Evolutionary conservation across 2,888 invertebrate genomes (phyloP), one percentile per base, ranked within the genome.

Genomic region (Spilosoma lubricipeda): DNA sequence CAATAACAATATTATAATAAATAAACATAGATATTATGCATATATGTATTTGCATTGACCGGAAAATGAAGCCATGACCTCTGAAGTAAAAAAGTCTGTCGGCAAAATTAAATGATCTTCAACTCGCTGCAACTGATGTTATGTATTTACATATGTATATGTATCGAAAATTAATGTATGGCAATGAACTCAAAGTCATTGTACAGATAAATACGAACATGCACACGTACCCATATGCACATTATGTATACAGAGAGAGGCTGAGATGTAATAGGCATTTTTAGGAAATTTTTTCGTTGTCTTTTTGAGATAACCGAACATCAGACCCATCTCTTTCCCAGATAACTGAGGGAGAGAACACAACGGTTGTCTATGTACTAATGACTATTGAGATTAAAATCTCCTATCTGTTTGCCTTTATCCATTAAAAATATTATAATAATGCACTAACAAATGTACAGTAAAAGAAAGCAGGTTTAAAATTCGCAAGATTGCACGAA

Each of bases 401-500:
- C 13, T 42, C 39, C 52, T 23, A 23, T 23, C 5, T 23, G 11
- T 67, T 18, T 3, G 23, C 23, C 5, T 30, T 3, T 8, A 33
- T 36, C 9, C 45, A 64, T 23, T 20, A 30, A 13, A 63, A 45
- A 33, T 11, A 11, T n/a, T 33, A 1, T 64, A 45, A 70, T 27
- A 27, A 23, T 20, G 13, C 8, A 20, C 18, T n/a, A 52, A 27
- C 5, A 27, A n/a, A 36, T 48, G 20, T 39, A 52, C 66, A 67
- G 59, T 42, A 70, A 63, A 71, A 67, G 71, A 15, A 65, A 70
- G 69, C 69, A 33, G 33, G 75, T 70, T 72, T 72, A 48, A 65
- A 69, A 72, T 70, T 69, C 45, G 68, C 65, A 72, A 72, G 69
- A 45, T 18, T 72, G 66, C 69, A 69, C 72, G 15, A 72, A 75